These are phyloP conservation scores for Opisthocomus hoazin DNA, from an alignment of 2,113 vertebrate genomes.

Conservation along the genomic window DNA sequence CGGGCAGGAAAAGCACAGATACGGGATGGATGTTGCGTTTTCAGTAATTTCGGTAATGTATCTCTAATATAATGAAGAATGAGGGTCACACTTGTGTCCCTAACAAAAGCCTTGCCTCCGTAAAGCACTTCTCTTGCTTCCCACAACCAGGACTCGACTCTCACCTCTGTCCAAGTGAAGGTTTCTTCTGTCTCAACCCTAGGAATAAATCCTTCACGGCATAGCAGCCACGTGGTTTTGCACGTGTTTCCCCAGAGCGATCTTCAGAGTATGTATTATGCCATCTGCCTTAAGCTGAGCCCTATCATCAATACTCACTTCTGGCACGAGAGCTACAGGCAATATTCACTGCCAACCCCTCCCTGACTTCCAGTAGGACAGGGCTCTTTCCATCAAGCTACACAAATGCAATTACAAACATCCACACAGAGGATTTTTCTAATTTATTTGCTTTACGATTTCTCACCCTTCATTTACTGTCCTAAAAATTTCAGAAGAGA, in stretches of 20 bases:
- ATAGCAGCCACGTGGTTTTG: not conserved
- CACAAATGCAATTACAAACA: not conserved
- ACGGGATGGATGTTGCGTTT: not conserved
- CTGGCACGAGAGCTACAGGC: not conserved
- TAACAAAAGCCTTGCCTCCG: not conserved
- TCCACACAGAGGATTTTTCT: not conserved
- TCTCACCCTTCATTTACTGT: conserved; percentile 2
- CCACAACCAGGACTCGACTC: not conserved
- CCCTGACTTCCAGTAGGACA: not conserved
- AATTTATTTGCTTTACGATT: not conserved
- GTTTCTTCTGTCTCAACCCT: not conserved
- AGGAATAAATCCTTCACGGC: not conserved
- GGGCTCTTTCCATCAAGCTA: not conserved
- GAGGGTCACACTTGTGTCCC: not conserved
- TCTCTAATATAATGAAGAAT: not conserved
- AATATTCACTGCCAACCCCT: not conserved
- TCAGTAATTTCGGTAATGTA: not conserved
- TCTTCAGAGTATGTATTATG: not conserved
- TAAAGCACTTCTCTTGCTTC: not conserved
- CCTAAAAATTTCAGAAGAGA: conserved; percentile 33
- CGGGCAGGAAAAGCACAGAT: not conserved
- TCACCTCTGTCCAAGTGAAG: not conserved
- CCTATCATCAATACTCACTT: not conserved
- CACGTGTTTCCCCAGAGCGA: not conserved
- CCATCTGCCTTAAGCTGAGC: not conserved